Evolutionary conservation across 2,797 vertebrate genomes (phyloP).

Genomic region (Danio tinwini): DNA sequence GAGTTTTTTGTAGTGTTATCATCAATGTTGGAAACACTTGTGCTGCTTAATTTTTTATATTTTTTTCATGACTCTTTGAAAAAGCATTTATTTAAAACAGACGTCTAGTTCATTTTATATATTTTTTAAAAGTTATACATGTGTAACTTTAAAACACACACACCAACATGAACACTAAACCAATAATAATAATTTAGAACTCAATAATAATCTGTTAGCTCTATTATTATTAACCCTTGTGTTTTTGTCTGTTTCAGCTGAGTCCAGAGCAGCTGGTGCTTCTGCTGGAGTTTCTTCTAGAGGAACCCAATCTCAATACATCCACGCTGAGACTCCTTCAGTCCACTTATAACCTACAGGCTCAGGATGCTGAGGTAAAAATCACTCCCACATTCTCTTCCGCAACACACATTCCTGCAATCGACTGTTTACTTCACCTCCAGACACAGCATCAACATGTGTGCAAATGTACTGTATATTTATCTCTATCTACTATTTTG

Average conservation of each 20-base stretch:
- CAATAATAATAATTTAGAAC: no score
- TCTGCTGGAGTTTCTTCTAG: constrained; percentile 90
- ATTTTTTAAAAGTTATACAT: no score
- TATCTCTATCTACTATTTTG: neutral
- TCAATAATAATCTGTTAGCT: neutral
- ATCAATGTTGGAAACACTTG: no score
- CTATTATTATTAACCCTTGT: constrained; percentile 7
- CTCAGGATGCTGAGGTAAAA: constrained; percentile 91
- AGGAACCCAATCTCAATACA: constrained; percentile 81
- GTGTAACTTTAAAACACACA: no score
- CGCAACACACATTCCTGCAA: constrained; percentile 6
- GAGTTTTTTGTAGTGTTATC: no score
- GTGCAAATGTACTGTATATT: neutral
- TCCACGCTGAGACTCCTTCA: constrained; percentile 77
- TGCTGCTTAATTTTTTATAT: no score
- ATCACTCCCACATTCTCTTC: constrained; percentile 20
- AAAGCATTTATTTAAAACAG: no score
- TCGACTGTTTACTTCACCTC: neutral
- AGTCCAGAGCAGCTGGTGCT: constrained; percentile 90
- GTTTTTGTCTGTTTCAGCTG: constrained; percentile 80
- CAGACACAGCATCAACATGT: neutral
- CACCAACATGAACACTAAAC: no score
- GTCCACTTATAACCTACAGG: constrained; percentile 79
- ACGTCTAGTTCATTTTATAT: no score
- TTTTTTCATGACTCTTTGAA: no score